Base-by-base conservation (phyloP, 2,113 vertebrate species). In the Onychorhynchus coronatus region DNA sequence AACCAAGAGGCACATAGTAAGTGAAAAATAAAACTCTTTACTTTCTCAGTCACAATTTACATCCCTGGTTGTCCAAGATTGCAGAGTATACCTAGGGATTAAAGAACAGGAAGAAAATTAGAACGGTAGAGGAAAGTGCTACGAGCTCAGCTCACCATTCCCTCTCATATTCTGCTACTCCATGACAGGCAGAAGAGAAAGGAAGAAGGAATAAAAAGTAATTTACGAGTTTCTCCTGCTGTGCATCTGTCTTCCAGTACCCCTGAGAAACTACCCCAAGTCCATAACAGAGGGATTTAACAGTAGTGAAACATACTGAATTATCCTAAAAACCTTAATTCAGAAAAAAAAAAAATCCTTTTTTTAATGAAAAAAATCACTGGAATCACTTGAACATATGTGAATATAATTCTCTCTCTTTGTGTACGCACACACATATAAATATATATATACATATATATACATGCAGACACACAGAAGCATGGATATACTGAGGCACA, bases 401-500 rank as follows among this genome's bases (percentile, higher is more conserved):
- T 39, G 21, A 49, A 14, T 27, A 28, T 9, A 79, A 42, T 58
- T 67, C 9, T 56, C 39, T 24, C 16, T 41, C 5, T 13, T 14
- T 28, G 4, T 28, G 3, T 2, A 25, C 16, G 37, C 16, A 61
- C 35, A 58, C 23, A 35, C n/a, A 58, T 33, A 58, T 14, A 23
- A 4, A n/a, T 24, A 58, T n/a, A 5, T 33, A 1, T n/a, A 2
- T 3, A 23, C 4, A 5, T 27, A 4, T 5, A 11, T 33, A 46
- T 16, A 33, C 11, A 42, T n/a, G 14, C 30, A 85, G 59, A 14
- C 4, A 44, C 35, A 59, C n/a, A 67, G 18, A 71, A 62, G 52
- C 5, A n/a, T 31, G 42, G 16, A 33, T 66, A 49, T 9, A 8
- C 8, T 44, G 65, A 31, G 19, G 23, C 22, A 61, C 9, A 50